These are phyloP conservation scores for Cheiracanthium punctorium DNA, from an alignment of 2,888 invertebrate genomes.

Conservation along the genomic window DNA sequence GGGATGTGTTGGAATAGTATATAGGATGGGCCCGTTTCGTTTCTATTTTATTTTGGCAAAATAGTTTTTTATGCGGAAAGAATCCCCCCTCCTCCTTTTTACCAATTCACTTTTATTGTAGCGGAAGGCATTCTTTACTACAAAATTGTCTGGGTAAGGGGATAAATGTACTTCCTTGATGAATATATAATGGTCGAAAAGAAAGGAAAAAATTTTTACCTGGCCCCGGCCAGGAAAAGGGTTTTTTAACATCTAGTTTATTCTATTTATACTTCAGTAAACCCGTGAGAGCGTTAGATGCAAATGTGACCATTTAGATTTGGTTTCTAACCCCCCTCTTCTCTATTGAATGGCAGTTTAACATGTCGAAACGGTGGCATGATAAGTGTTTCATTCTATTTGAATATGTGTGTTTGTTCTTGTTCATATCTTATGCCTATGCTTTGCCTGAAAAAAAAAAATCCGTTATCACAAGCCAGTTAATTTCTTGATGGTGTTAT, in stretches of 20 bases:
- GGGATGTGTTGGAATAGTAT: background rate
- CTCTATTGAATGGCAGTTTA: too few relatives aligned
- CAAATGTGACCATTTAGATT: too few relatives aligned
- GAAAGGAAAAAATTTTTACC: background rate
- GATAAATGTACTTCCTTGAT: slow-evolving; percentile 8
- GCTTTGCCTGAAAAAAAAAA: too few relatives aligned
- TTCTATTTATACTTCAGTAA: background rate
- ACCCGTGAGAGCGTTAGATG: background rate
- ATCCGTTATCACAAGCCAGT: too few relatives aligned
- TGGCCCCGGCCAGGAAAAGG: background rate
- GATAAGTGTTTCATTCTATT: too few relatives aligned
- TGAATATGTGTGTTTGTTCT: too few relatives aligned
- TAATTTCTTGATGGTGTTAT: too few relatives aligned
- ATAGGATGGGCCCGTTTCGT: background rate
- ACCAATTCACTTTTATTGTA: background rate
- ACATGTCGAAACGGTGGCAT: too few relatives aligned
- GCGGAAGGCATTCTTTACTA: slow-evolving; percentile 12
- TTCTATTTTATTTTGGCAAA: too few relatives aligned
- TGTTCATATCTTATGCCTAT: too few relatives aligned
- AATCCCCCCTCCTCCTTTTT: slow-evolving; percentile 13
- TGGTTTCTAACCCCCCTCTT: too few relatives aligned
- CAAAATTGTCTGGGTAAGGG: background rate
- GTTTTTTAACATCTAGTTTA: background rate
- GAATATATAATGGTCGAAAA: background rate
- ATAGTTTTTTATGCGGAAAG: background rate